Evolutionary conservation across 2,888 invertebrate genomes (phyloP).

Genomic region (Omphaloscelis lunosa): DNA sequence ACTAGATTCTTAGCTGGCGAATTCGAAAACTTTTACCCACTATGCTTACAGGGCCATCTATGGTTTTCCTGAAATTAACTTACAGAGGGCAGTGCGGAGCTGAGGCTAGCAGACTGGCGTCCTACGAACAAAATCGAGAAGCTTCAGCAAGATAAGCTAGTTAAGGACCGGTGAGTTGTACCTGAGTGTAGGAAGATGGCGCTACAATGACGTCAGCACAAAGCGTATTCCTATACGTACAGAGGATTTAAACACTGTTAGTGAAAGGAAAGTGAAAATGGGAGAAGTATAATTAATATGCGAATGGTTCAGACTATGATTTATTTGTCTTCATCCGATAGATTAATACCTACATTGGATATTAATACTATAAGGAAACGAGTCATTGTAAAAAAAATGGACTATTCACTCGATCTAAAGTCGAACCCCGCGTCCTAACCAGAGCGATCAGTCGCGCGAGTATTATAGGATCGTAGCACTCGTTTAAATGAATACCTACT

Average conservation of each 20-base stretch:
- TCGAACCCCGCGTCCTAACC: neutral
- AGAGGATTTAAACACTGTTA: neutral
- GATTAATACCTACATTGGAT: no score
- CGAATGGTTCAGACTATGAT: neutral
- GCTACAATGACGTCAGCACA: constrained; percentile 37
- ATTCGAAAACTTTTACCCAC: neutral
- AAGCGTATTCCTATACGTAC: no score
- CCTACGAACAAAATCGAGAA: constrained; percentile 69
- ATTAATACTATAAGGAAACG: no score
- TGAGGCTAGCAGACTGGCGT: constrained; percentile 69
- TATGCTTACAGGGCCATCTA: constrained; percentile 74
- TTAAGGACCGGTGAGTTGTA: constrained; percentile 80
- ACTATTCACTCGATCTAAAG: no score
- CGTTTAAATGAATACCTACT: neutral
- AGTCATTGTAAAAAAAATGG: no score
- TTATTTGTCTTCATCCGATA: no score
- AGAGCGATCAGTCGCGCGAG: neutral
- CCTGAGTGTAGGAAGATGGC: constrained; percentile 73
- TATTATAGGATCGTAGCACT: neutral
- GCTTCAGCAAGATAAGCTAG: constrained; percentile 77
- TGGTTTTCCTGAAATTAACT: constrained; percentile 43
- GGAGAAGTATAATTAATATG: neutral
- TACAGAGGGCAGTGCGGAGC: constrained; percentile 80
- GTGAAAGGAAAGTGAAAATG: neutral
- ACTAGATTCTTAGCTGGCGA: no score